Evolutionary conservation across 2,797 vertebrate genomes (phyloP).

Genomic region (Simalia tracyae): DNA sequence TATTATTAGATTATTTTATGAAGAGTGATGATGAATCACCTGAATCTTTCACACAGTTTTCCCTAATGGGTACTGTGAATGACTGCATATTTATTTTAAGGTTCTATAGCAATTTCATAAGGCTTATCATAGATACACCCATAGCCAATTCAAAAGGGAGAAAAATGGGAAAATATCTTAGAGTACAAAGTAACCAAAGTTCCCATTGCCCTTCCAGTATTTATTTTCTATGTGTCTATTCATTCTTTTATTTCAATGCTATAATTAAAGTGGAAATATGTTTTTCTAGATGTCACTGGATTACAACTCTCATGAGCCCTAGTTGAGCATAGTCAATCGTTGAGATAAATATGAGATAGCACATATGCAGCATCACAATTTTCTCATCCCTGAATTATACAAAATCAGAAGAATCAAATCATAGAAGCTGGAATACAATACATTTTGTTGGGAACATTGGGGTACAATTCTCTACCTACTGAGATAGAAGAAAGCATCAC

Average conservation of each 20-base stretch:
- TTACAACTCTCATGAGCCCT: background rate
- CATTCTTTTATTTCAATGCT: too few species aligned
- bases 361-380: background rate
- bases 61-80: background rate
- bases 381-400: too few species aligned
- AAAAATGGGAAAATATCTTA: background rate
- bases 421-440: background rate
- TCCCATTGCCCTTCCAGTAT: background rate
- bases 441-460: accelerated
- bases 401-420: background rate
- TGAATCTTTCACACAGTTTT: background rate
- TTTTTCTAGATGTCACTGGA: background rate
- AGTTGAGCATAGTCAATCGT: background rate
- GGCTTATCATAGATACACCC: background rate
- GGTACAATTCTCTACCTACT: background rate
- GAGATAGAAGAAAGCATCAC: background rate
- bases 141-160: background rate
- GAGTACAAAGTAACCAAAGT: background rate
- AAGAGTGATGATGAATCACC: background rate
- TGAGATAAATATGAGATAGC: background rate
- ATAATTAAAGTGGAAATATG: background rate
- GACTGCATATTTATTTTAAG: background rate
- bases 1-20: background rate
- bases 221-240: background rate
- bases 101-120: background rate